A percentile compares a stretch with the other conserved stretches of the same genome.
Conservation (phyloP, 2,888 invertebrate species). For the Drosophila greeni region DNA sequence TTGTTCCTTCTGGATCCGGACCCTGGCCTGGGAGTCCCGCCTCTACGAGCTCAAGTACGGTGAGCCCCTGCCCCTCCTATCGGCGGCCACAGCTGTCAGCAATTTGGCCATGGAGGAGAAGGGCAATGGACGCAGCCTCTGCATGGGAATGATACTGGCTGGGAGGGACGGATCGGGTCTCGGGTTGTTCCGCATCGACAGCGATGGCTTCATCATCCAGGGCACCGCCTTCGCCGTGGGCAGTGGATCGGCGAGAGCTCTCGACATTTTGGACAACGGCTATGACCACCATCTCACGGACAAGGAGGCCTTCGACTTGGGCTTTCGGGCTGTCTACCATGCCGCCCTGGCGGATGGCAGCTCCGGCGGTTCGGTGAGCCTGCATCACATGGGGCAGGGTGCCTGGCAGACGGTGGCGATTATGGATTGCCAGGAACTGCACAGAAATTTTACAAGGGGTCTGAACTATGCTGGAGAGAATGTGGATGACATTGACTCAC, state of each 20-base stretch:
- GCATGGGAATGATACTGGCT: conserved; percentile 1
- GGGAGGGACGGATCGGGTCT: background rate
- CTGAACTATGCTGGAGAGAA: conserved; percentile 1
- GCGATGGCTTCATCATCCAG: background rate
- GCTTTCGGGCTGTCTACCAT: background rate
- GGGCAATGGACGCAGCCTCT: background rate
- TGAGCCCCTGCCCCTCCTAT: background rate
- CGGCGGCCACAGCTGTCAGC: background rate
- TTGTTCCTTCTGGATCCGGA: conserved; percentile 1
- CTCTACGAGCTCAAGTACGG: background rate
- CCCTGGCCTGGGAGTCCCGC: background rate
- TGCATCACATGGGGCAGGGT: background rate
- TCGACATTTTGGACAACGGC: background rate
- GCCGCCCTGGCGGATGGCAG: background rate
- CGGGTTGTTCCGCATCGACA: background rate
- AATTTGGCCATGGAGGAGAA: background rate
- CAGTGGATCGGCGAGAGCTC: background rate
- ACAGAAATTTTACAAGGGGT: background rate
- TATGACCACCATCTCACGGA: background rate
- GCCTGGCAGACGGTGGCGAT: background rate
- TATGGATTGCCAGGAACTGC: background rate
- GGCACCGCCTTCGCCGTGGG: background rate
- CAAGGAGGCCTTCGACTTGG: background rate
- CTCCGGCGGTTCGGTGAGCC: background rate
- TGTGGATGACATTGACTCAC: too few species aligned